Conservation (phyloP, 2,888 invertebrate species). For the Cephalotes varians region DNA sequence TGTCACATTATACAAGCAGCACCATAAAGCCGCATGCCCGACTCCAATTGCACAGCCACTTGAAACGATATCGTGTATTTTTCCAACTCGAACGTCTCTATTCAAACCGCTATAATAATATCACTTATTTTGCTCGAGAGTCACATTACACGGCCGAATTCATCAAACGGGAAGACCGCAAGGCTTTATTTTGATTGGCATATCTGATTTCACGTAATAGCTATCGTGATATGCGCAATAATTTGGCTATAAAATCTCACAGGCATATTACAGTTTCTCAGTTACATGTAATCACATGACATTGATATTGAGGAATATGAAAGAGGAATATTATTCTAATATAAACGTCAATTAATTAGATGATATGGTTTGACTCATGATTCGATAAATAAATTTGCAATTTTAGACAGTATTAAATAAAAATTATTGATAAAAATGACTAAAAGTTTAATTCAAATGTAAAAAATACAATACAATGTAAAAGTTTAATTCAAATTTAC, state of each 20-base stretch:
- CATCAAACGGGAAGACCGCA: constrained; percentile 19
- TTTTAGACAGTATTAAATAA: background rate
- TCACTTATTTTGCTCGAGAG: constrained; percentile 45
- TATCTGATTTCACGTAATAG: constrained; percentile 29
- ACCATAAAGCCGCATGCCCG: constrained; percentile 38
- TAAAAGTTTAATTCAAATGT: background rate
- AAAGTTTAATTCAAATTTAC: background rate
- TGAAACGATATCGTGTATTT: constrained; percentile 52
- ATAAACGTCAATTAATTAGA: background rate
- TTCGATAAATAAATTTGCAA: background rate
- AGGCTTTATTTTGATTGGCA: constrained; percentile 47
- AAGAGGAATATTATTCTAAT: constrained; percentile 8
- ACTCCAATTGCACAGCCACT: constrained; percentile 38
- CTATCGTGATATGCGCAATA: background rate
- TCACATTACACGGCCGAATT: constrained; percentile 46
- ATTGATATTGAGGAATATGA: constrained; percentile 3
- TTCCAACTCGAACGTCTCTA: constrained; percentile 40
- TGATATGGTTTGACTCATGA: background rate
- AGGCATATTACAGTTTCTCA: constrained; percentile 15
- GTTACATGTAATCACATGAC: background rate
- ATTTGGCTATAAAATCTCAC: constrained; percentile 17
- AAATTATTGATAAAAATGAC: background rate
- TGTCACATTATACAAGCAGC: constrained; percentile 53
- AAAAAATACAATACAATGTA: no score
- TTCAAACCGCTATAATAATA: constrained; percentile 47